Base-by-base conservation (phyloP, 2,113 vertebrate genomes). In the Cyanoliseus patagonus region DNA sequence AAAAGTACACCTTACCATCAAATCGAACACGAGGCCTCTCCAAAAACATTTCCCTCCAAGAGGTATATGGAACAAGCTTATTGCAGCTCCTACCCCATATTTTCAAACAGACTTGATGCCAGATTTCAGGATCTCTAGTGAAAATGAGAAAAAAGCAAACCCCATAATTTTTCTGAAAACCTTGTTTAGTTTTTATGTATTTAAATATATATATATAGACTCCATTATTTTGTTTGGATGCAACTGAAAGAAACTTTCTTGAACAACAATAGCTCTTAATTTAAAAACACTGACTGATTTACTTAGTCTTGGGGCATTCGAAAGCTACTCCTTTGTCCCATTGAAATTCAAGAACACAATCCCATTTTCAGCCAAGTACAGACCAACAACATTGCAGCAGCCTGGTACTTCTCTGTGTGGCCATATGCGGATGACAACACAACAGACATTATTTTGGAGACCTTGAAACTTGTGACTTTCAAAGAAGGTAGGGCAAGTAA, bases 41-140 rank as follows among this genome's bases (percentile, higher is more conserved):
- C 96, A 99, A 95, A 96, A 99, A 99, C 99, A 99, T 99, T 87
- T 99, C 98, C 93, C 99, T 99, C 99, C 99, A 99, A 39, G 99
- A 99, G 5, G 98, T 96, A 93, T 99, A 99, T 2, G 99, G 98
- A 90, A 98, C 96, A 84, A 99, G 96, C 96, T 99, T 99, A 85
- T 98, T 98, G 96, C 99, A 99, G 97, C 98, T 98, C 89, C 99
- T 98, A 84, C 99, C 99, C 99, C 99, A 99, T 67, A 99, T 98
- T 97, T 98, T 98, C 86, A 99, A 95, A 98, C 99, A 99, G 73
- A 99, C 99, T 53, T 97, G 98, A 57, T 98, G 99, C 99, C 99
- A 99, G 91, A 99, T 99, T 98, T 99, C 99, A 93, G 99, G 98
- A 94, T 99, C 99, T 97, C 99, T 99, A 96, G 66, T 98, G 93